A percentile compares a stretch with the other conserved stretches of the same genome.
phyloP scores from a whole-genome alignment of 2,113 vertebrate genomes.

The Thymallus thymallus region DNA sequence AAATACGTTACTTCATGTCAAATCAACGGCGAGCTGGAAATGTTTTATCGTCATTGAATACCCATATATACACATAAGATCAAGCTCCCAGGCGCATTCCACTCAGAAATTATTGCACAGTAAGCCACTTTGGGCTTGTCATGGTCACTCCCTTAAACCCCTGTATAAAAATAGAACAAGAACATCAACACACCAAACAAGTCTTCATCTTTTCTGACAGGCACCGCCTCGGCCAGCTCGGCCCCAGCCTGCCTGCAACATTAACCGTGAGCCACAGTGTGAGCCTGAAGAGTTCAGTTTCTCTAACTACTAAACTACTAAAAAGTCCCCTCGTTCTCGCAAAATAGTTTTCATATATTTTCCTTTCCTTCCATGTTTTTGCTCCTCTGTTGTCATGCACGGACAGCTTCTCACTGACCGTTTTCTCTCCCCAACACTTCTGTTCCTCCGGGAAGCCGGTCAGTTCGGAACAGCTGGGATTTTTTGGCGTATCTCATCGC shows the following conservation, averaged over 20 bases:
- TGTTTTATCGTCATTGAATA: constrained; percentile 50
- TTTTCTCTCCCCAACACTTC: constrained; percentile 30
- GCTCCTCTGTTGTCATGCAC: constrained; percentile 41
- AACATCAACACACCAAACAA: constrained; percentile 82
- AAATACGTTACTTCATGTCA: constrained; percentile 43
- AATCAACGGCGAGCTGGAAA: constrained; percentile 73
- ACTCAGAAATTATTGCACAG: constrained; percentile 93
- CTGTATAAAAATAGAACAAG: constrained; percentile 85
- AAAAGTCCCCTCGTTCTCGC: constrained; percentile 22
- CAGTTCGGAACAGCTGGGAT: constrained; percentile 60
- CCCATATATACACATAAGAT: constrained; percentile 75
- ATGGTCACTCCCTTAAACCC: constrained; percentile 78
- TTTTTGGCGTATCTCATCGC: constrained; percentile 62
- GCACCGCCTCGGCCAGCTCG: constrained; percentile 61
- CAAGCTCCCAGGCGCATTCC: constrained; percentile 75
- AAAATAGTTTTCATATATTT: constrained; percentile 41
- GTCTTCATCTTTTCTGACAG: constrained; percentile 68
- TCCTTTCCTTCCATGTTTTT: constrained; percentile 10
- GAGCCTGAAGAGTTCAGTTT: constrained; percentile 45
- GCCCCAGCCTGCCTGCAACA: constrained; percentile 53
- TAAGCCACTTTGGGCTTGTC: constrained; percentile 84
- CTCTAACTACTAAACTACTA: constrained; percentile 42
- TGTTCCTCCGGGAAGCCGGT: constrained; percentile 51
- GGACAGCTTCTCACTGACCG: constrained; percentile 37
- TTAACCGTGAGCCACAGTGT: constrained; percentile 30